Evolutionary conservation across 2,797 vertebrate species (phyloP), one percentile per base, ranked within the genome.

Genomic region (Lithobates pipiens): DNA sequence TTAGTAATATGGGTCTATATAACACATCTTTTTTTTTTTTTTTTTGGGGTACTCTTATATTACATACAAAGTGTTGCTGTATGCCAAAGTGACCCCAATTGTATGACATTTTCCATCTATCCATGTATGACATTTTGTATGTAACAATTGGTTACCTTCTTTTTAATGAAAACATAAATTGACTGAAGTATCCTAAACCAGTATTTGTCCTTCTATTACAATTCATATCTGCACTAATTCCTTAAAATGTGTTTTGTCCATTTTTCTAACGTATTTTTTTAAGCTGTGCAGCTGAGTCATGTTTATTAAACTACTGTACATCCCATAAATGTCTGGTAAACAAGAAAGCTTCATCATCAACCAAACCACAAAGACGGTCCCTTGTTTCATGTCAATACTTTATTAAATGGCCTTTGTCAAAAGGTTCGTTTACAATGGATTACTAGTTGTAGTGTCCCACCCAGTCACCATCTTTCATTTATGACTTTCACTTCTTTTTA

Each of bases 401-500:
- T 73, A 44, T 44, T 13, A 61, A 72, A 5, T 21, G 32, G 32
- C 50, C 36, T 61, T 73, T 81, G 50, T 73, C 25, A 73, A 2
- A 63, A 81, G n/a, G 79, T 72, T 69, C 8, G 57, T 39, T 23
- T 54, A 39, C 71, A 72, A 44, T 44, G 36, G 39, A 73, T 73
- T 42, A 44, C 21, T 25, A 44, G 36, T 61, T 72, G 54, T 61
- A 80, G 18, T n/a, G n/a, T 34, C 50, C 77, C 77, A 80, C 42
- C 67, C 44, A 44, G 67, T 46, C 27, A 23, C 27, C 42, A 15
- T 80, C 67, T 80, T 70, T 80, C 27, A 70, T 70, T 50, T 50
- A 70, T 13, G 44, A 54, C 79, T 61, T 81, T 81, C 50, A 29
- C 69, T 81, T 61, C 54, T 61, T 57, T 72, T 61, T 73, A 57